Base-by-base conservation (phyloP, 2,113 vertebrate species). In the Lanius ludovicianus region DNA sequence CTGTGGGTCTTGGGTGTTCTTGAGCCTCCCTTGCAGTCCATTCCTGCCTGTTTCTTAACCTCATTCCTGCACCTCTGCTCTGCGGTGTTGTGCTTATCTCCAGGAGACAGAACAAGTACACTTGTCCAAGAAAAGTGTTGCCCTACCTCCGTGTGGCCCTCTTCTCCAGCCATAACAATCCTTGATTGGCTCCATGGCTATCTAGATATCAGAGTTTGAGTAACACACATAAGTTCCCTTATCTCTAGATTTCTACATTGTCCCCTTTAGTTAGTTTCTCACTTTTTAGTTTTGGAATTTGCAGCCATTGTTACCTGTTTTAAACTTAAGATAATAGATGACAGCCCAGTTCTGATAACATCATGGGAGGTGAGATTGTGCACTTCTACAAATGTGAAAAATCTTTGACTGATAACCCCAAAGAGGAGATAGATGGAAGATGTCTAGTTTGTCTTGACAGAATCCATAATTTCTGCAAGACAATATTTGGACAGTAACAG, bases 281-380 rank as follows among this genome's bases (percentile, higher is more conserved):
- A 53, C 9, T 79, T 80, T 76, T 73, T 60, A 28, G 53, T 91
- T 74, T 83, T 90, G 68, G 35, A 87, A 68, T 84, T 44, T 79
- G 25, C 13, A 53, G 19, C 11, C 11, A 42, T 33, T 67, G 6
- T 87, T 89, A 47, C 23, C 31, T 68, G 15, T 62, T 79, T 84
- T 57, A 82, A 89, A 71, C n/a, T 65, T 64, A 33, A 89, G 31
- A 15, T 56, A 52, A 33, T 57, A 73, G 28, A 56, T 15, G 5
- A 53, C 11, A 84, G 65, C 11, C 23, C 16, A 47, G n/a, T 89
- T 87, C 35, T 67, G 9, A 56, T 33, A 70, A 56, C 53, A 23
- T 67, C 42, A 8, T 24, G 50, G 25, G 41, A 87, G 15, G 19
- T 75, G 49, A 87, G 44, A 63, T 21, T 39, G 79, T 52, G 13